Percentiles rank a stretch among this genome's conserved stretches.
These are phyloP conservation scores for Phacellophora camtschatica DNA, from an alignment of 30 jellyfish, hydroid and myxozoan genomes.

Conservation along the genomic window DNA sequence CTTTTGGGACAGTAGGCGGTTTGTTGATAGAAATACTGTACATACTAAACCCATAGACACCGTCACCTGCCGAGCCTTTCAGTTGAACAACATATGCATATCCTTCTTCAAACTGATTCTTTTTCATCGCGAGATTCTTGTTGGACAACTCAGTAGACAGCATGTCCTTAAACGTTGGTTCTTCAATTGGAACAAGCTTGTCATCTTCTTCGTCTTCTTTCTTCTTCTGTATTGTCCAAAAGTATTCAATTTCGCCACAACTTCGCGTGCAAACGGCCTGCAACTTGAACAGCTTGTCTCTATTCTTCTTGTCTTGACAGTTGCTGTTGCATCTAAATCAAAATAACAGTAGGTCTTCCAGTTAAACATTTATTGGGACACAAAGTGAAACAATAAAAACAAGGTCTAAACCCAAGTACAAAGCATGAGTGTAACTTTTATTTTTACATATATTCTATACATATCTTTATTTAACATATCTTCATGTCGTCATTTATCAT, in stretches of 20 bases:
- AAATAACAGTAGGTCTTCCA: background rate
- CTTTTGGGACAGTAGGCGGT: constrained; percentile 26
- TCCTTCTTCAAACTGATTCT: background rate
- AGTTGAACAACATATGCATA: constrained; percentile 5
- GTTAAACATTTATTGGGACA: no score
- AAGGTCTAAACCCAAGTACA: no score
- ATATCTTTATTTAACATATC: no score
- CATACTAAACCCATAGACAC: constrained; percentile 30
- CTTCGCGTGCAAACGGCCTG: constrained; percentile 28
- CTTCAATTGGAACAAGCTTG: background rate
- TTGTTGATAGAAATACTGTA: constrained; percentile 11
- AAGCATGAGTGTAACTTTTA: no score
- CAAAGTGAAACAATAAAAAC: no score
- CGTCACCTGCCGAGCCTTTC: background rate
- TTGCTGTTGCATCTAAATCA: constrained; percentile 3
- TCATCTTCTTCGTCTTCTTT: constrained; percentile 8
- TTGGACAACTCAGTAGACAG: background rate
- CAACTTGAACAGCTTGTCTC: constrained; percentile 29
- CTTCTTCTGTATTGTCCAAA: constrained; percentile 39
- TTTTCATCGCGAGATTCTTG: constrained; percentile 43
- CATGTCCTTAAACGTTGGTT: background rate
- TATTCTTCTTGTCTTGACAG: constrained; percentile 32
- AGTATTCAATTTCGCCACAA: constrained; percentile 8
- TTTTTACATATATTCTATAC: no score
- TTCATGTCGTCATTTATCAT: no score